phyloP scores from a whole-genome alignment of 2,888 invertebrate species.

The Silvanus unidentatus region DNA sequence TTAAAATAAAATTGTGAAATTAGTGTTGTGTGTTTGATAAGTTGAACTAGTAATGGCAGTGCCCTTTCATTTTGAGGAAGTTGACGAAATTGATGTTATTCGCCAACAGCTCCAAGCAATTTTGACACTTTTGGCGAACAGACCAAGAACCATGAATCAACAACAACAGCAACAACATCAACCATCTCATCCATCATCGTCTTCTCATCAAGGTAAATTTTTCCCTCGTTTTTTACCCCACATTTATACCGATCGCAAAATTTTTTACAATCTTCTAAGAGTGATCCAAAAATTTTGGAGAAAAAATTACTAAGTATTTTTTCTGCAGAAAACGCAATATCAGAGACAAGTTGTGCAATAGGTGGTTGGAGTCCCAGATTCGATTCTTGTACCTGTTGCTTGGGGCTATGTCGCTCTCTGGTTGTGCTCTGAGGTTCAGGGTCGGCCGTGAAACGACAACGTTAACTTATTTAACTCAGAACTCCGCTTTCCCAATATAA shows the following conservation, averaged over 20 bases:
- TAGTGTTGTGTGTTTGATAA: conserved; percentile 8
- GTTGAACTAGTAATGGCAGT: conserved; percentile 37
- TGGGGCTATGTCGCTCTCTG: conserved; percentile 24
- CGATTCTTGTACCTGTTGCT: conserved; percentile 38
- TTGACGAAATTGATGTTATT: conserved; percentile 36
- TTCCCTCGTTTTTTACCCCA: no score
- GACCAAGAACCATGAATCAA: conserved; percentile 4
- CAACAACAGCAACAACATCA: neutral
- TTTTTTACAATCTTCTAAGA: no score
- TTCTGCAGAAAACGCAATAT: no score
- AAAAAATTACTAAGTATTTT: no score
- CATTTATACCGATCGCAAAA: no score
- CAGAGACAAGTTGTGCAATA: neutral
- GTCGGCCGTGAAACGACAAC: conserved; percentile 29
- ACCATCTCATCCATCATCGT: neutral
- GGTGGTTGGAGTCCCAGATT: conserved; percentile 10
- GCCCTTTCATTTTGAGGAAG: conserved; percentile 41
- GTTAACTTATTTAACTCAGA: conserved; percentile 18
- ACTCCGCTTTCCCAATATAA: conserved; percentile 19
- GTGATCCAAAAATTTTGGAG: no score
- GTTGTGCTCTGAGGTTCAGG: conserved; percentile 33
- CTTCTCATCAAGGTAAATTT: no score
- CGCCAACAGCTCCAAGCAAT: conserved; percentile 30
- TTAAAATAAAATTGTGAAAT: neutral
- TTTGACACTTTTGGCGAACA: conserved; percentile 8